Conservation (phyloP, 2,888 invertebrate genomes). For the Pimpla rufipes region DNA sequence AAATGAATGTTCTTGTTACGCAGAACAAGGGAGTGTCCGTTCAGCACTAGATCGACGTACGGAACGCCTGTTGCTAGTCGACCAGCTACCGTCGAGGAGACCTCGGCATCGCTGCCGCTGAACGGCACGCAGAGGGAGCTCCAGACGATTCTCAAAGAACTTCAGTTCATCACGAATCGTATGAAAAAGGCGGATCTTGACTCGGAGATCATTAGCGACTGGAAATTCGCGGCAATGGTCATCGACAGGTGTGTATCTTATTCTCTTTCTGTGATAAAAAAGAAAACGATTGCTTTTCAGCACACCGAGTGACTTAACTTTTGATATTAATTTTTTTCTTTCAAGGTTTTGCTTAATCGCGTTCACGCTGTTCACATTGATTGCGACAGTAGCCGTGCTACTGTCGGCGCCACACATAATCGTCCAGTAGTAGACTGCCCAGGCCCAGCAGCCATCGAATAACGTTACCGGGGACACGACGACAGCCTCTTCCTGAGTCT, state of each 20-base stretch:
- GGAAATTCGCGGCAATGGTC: slow-evolving; percentile 99
- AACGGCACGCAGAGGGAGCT: slow-evolving; percentile 93
- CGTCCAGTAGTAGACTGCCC: slow-evolving; percentile 91
- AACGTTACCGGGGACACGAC: slow-evolving; percentile 76
- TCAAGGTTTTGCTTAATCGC: slow-evolving; percentile 96
- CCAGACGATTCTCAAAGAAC: slow-evolving; percentile 95
- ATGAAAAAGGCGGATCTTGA: slow-evolving; percentile 98
- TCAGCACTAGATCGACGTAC: slow-evolving; percentile 79
- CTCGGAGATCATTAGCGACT: slow-evolving; percentile 96
- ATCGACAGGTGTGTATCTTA: slow-evolving; percentile 91
- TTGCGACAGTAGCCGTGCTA: slow-evolving; percentile 96
- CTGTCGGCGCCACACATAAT: slow-evolving; percentile 97
- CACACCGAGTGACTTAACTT: neutral
- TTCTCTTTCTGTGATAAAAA: neutral
- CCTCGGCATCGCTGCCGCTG: slow-evolving; percentile 86
- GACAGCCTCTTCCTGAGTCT: slow-evolving; percentile 72
- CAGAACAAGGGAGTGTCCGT: slow-evolving; percentile 63
- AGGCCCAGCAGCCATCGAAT: slow-evolving; percentile 79
- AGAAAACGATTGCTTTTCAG: neutral
- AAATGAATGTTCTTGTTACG: neutral
- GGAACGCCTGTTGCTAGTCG: slow-evolving; percentile 84
- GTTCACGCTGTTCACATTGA: slow-evolving; percentile 97
- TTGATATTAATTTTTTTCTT: slow-evolving; percentile 71
- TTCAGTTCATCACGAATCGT: slow-evolving; percentile 97
- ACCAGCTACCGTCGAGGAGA: slow-evolving; percentile 92